Conservation (phyloP, 2,888 invertebrate species). For the Agriotes lineatus region DNA sequence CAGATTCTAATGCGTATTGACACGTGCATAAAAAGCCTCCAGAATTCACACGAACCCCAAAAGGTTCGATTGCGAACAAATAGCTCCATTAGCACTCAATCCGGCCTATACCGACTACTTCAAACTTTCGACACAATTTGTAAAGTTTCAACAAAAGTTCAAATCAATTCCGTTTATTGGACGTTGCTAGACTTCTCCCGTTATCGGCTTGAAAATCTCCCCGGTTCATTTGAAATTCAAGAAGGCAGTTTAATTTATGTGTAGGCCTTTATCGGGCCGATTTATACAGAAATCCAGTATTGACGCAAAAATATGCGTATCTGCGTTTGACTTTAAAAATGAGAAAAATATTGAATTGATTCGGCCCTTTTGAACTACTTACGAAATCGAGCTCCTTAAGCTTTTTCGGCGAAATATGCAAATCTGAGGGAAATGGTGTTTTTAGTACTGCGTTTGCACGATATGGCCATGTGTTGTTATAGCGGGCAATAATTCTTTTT, state of each 20-base stretch:
- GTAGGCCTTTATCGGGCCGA: slow-evolving; percentile 46
- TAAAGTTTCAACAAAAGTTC: slow-evolving; percentile 55
- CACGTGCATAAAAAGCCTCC: slow-evolving; percentile 27
- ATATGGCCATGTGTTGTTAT: not conserved
- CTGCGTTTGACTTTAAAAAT: slow-evolving; percentile 42
- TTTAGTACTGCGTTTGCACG: not conserved
- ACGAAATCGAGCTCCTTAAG: slow-evolving; percentile 8
- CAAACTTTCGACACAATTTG: slow-evolving; percentile 56
- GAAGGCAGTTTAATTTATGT: slow-evolving; percentile 55
- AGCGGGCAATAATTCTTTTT: not conserved
- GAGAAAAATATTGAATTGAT: slow-evolving; percentile 31
- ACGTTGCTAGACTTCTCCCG: slow-evolving; percentile 45
- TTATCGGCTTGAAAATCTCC: slow-evolving; percentile 52
- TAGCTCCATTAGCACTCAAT: slow-evolving; percentile 57
- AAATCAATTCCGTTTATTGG: slow-evolving; percentile 58
- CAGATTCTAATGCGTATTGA: slow-evolving; percentile 19
- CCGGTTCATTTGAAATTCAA: slow-evolving; percentile 56
- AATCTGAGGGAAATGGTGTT: not conserved
- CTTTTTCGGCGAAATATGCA: not conserved
- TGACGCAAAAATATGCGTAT: slow-evolving; percentile 43
- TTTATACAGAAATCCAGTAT: slow-evolving; percentile 41
- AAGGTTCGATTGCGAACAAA: slow-evolving; percentile 49
- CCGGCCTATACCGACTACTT: slow-evolving; percentile 51
- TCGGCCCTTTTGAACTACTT: slow-evolving; percentile 18
- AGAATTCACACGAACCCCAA: slow-evolving; percentile 35